Percentiles rank a stretch among this genome's conserved stretches.
Conservation (phyloP, 2,888 invertebrate species). For the Tanypteryx hageni region DNA sequence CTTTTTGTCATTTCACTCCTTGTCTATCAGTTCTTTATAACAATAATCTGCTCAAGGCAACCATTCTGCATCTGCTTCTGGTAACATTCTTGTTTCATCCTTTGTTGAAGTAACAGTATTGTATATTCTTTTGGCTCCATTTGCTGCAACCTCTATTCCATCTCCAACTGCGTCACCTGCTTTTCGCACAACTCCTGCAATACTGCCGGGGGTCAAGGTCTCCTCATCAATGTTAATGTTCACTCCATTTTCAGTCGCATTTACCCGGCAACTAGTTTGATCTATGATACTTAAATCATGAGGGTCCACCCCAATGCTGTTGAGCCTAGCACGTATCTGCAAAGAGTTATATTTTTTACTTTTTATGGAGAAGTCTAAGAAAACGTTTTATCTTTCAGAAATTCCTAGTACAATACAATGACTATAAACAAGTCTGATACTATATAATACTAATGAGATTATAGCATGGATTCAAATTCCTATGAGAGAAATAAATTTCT, state of each 20-base stretch:
- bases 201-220: constrained; percentile 85
- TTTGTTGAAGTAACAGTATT: constrained; percentile 78
- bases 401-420: not conserved
- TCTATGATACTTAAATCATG: constrained; percentile 85
- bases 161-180: constrained; percentile 84
- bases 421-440: not conserved
- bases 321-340: constrained; percentile 81
- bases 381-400: not conserved
- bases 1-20: not conserved
- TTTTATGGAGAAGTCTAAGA: not conserved
- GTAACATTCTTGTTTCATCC: constrained; percentile 67
- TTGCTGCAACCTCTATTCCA: constrained; percentile 84
- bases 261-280: constrained; percentile 80
- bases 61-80: constrained; percentile 74
- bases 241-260: constrained; percentile 77
- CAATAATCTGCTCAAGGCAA: constrained; percentile 71
- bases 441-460: not conserved
- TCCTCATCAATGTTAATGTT: constrained; percentile 86
- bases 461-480: no score
- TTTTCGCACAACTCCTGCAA: constrained; percentile 84
- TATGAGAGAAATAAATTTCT: not conserved
- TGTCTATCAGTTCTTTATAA: not conserved
- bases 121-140: constrained; percentile 84
- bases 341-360: constrained; percentile 66
- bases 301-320: constrained; percentile 84